Evolutionary conservation across 2,113 vertebrate genomes (phyloP).

Genomic region (Saimiri boliviensis): DNA sequence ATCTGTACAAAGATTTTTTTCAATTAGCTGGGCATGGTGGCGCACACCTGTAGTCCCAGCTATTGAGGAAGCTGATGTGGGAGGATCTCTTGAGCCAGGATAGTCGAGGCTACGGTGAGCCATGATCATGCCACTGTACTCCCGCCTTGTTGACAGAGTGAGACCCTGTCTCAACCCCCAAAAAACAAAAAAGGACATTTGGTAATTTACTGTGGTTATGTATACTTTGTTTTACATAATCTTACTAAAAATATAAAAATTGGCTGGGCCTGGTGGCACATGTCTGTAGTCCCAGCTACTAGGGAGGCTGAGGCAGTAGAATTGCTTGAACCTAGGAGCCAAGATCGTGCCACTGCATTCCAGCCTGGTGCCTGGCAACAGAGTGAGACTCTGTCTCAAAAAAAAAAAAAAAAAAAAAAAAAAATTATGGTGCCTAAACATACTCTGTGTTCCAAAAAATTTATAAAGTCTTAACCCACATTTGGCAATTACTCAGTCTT

Average conservation of each 20-base stretch:
- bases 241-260: not conserved
- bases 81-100: not conserved
- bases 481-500: not conserved
- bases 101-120: not conserved
- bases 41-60: too few relatives aligned
- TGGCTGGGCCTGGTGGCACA: too few relatives aligned
- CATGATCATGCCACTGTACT: not conserved
- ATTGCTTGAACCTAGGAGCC: too few relatives aligned
- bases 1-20: too few relatives aligned
- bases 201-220: conserved; percentile 1
- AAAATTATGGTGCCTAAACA: not conserved
- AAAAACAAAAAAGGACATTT: not conserved
- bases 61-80: too few relatives aligned
- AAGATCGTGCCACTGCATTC: too few relatives aligned
- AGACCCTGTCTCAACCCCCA: not conserved
- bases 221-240: not conserved
- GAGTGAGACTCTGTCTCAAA: too few relatives aligned
- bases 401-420: not conserved
- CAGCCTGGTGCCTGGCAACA: too few relatives aligned
- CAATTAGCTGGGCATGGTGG: too few relatives aligned
- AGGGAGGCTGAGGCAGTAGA: too few relatives aligned
- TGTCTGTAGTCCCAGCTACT: too few relatives aligned
- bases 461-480: not conserved
- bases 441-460: not conserved
- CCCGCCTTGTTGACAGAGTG: not conserved